Conservation (phyloP, 2,113 vertebrate species). For the Cinclus cinclus region DNA sequence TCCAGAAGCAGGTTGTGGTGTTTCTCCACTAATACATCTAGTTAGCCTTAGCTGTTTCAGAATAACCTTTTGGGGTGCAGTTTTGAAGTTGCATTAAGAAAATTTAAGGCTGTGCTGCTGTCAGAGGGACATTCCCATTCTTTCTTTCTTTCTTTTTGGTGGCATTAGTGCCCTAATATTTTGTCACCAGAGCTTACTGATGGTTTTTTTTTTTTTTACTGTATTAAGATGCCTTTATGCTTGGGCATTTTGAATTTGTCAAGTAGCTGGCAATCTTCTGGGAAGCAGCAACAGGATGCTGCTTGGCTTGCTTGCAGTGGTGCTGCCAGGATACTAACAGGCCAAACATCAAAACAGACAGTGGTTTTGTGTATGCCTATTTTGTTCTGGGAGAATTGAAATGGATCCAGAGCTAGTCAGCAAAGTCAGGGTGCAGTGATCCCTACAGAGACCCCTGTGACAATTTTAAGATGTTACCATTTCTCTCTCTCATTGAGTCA, state of each 20-base stretch:
- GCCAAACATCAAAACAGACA: not conserved
- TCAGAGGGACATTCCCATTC: not conserved
- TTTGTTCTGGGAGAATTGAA: not conserved
- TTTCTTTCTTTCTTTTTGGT: not conserved
- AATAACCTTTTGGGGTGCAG: not conserved
- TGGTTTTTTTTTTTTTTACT: not conserved
- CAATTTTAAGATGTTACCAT: not conserved
- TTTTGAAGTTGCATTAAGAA: not conserved
- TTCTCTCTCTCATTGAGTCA: not conserved
- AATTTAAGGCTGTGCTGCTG: not conserved
- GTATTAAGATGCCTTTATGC: not conserved
- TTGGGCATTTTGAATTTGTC: not conserved
- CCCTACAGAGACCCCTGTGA: not conserved
- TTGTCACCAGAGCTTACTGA: not conserved
- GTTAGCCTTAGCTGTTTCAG: not conserved
- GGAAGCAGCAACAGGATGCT: not conserved
- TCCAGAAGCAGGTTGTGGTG: accelerated
- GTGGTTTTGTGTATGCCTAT: not conserved
- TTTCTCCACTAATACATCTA: not conserved
- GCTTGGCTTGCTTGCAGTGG: not conserved
- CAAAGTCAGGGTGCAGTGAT: not conserved
- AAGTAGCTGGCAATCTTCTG: not conserved
- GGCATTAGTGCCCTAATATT: not conserved
- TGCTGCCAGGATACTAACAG: not conserved
- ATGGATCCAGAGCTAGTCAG: not conserved